Percentiles rank a stretch among this genome's conserved stretches.
Conservation (phyloP, 1,140 invertebrate species). For the Drosophila trapezifrons region DNA sequence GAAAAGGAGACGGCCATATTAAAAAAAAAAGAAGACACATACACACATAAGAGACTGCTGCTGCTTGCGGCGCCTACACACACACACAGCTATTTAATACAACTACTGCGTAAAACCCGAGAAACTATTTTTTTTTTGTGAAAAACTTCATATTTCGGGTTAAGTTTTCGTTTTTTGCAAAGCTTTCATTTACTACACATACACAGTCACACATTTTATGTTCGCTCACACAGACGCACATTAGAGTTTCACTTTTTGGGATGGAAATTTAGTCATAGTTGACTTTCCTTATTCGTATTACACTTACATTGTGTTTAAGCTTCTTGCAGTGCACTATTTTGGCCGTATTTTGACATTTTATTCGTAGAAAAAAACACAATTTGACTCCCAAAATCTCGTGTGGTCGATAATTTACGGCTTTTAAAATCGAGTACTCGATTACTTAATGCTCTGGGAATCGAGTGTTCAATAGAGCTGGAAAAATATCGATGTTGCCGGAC, state of each 20-base stretch:
- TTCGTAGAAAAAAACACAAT: conserved; percentile 8
- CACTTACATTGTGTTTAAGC: conserved; percentile 29
- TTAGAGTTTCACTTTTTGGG: conserved; percentile 6
- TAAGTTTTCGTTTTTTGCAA: conserved; percentile 1
- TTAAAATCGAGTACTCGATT: no score
- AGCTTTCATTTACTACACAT: conserved; percentile 1
- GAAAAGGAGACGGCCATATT: conserved; percentile 37
- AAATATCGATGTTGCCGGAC: no score
- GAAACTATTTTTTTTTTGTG: conserved; percentile 36
- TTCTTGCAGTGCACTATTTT: conserved; percentile 8
- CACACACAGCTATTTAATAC: conserved; percentile 22
- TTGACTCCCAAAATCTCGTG: not conserved
- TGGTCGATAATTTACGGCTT: no score
- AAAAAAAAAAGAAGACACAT: conserved; percentile 28
- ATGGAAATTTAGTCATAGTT: not conserved
- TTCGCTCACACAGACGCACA: conserved; percentile 23
- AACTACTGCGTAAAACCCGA: conserved; percentile 66
- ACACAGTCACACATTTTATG: conserved; percentile 28
- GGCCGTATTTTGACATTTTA: conserved; percentile 30
- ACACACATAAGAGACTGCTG: conserved; percentile 30
- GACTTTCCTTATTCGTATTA: not conserved
- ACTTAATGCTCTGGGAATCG: no score
- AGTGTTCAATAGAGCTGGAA: no score
- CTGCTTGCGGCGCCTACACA: conserved; percentile 38
- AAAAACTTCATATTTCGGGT: not conserved